Base-by-base conservation (phyloP, 2,797 vertebrate genomes). In the Dicrostonyx torquatus region DNA sequence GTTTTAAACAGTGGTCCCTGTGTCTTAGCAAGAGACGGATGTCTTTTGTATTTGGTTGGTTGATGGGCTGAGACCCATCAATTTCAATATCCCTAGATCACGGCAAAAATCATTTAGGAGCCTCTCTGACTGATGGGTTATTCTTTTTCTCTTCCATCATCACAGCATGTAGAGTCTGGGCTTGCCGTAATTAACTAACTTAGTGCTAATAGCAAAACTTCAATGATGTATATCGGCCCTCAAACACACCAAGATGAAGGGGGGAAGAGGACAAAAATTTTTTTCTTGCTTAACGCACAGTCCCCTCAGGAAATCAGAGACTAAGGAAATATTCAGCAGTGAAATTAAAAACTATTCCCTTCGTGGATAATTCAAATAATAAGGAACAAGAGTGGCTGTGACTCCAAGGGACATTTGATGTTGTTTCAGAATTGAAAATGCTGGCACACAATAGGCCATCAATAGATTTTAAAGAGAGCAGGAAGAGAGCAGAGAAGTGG, bases 171-270 rank as follows among this genome's bases (percentile, higher is more conserved):
- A 24, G 14, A 94, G 79, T 82, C 68, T 91, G 96, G 62, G 64
- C 83, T 93, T 90, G 89, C 95, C 94, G 45, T 97, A 97, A 97
- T 97, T 97, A 97, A 95, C 94, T 96, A 96, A 96, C 95, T 96
- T 95, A 89, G 96, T n/a, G 17, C 89, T 97, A 97, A 97, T 93
- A 97, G 93, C 78, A 94, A 96, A 96, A 96, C 93, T 89, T 94
- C 96, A 92, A 0, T 95, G 96, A 97, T 95, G 94, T 97, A 95
- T 94, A 94, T 97, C 96, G 15, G 92, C 87, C 87, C 87, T 95
- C 91, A 93, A 79, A 97, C 78, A 93, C 92, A 90, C 78, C 76
- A 86, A 95, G 85, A 97, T 89, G 40, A 64, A 96, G 43, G 53
- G 10, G 7, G 17, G 20, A 66, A 50, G 89, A 68, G 66, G 64